Evolutionary conservation across 2,888 invertebrate genomes (phyloP).

Genomic region (Auanema sp.): DNA sequence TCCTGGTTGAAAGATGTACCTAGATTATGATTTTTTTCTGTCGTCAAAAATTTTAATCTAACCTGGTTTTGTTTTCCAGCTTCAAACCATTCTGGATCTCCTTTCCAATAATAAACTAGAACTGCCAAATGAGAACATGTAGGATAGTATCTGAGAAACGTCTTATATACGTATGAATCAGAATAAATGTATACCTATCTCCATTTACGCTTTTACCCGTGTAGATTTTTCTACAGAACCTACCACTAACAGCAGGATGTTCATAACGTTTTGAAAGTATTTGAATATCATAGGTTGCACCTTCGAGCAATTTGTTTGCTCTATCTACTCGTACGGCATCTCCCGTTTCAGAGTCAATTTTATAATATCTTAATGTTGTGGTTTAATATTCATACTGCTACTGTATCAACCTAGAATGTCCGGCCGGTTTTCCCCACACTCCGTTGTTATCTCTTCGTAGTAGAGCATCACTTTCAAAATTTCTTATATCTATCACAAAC

Average conservation of each 20-base stretch:
- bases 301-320: constrained; percentile 23
- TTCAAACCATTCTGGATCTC: constrained; percentile 30
- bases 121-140: constrained; percentile 28
- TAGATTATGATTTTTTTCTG: too few species aligned
- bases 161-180: not conserved
- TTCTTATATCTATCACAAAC: constrained; percentile 41
- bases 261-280: constrained; percentile 44
- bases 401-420: constrained; percentile 23
- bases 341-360: constrained; percentile 28
- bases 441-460: constrained; percentile 47
- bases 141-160: constrained; percentile 8
- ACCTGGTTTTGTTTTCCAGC: constrained; percentile 22
- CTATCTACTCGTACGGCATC: constrained; percentile 39
- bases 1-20: not conserved
- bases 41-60: too few species aligned
- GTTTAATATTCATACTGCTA: not conserved
- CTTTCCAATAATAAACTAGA: constrained; percentile 49
- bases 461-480: constrained; percentile 13
- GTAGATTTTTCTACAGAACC: constrained; percentile 49
- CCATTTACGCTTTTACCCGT: constrained; percentile 27
- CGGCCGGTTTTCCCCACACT: constrained; percentile 47
- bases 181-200: constrained; percentile 7
- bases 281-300: constrained; percentile 32
- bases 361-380: constrained; percentile 25
- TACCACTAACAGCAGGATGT: constrained; percentile 34